Base-by-base conservation (phyloP, 92 coral and sea anemone genomes). In the Siderastrea radians region DNA sequence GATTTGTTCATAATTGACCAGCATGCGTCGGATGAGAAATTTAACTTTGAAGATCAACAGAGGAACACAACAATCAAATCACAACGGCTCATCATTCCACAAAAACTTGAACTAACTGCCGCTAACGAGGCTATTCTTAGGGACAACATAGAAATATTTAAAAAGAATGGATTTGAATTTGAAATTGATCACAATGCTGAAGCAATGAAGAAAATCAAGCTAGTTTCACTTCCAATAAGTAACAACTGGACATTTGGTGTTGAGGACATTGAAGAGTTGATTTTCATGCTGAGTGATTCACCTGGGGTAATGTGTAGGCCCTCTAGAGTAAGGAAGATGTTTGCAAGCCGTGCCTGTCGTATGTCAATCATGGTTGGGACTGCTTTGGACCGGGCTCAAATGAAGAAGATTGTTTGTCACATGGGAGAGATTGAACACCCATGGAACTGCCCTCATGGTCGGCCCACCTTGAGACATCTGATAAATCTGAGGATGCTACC, bases 371-470 rank as follows among this genome's bases (percentile, higher is more conserved):
- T 95, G 98, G 98, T 97, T 9, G 99, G 99, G 51, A 95, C 96
- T 10, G 96, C 99, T 1, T 78, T 97, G 66, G 86, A 90, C 76
- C 92, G 78, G 50, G 90, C 91, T 16, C 96, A 94, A 74, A 95
- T 95, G 98, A 94, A 79, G 86, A 83, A 78, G 85, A 87, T 97
- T 67, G 90, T 94, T 49, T 58, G 89, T 38, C 98, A 95, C 75
- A 97, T 97, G 98, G 96, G 98, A 15, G 82, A 86, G 75, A 97
- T 95, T 91, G 98, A 97, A 4, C 99, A 97, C 46, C 99, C 99
- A 11, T 97, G 99, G 98, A 97, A 95, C 78, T 97, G 99, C 53
- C 99, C 99, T 2, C 99, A 97, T 68, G 98, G 99, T 9, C 91
- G 99, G 64, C 99, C 99, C 26, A 97, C 99, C 70, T 95, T 97